Percentiles rank a stretch among this genome's conserved stretches.
Conservation (phyloP, 2,797 vertebrate species). For the Okamejei kenojei region DNA sequence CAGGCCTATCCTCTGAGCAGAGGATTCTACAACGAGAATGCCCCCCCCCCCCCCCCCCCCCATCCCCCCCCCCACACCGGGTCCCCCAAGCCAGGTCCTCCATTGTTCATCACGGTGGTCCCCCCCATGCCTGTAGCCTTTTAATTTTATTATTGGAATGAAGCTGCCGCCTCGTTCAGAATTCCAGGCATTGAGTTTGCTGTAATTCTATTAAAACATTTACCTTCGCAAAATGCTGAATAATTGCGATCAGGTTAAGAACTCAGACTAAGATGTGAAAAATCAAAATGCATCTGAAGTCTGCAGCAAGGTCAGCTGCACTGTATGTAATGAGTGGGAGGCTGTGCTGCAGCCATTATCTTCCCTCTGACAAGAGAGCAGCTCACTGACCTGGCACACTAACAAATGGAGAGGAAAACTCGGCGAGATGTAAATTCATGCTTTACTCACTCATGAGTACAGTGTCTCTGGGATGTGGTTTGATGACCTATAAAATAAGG, state of each 20-base stretch:
- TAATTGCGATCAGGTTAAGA: background rate
- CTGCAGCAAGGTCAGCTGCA: conserved; percentile 80
- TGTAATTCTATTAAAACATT: background rate
- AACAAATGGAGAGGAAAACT: conserved; percentile 95
- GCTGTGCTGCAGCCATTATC: conserved; percentile 72
- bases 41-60: too few species aligned
- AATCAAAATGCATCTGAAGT: conserved; percentile 62
- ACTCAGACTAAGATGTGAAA: conserved; percentile 45
- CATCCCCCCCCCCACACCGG: too few species aligned
- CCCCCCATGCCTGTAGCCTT: background rate
- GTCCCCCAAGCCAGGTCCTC: too few species aligned
- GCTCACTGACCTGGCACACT: conserved; percentile 81
- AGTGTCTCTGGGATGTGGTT: conserved; percentile 68
- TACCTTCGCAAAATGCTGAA: conserved; percentile 15
- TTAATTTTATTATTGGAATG: background rate
- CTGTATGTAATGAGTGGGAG: conserved; percentile 79
- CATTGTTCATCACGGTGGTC: too few species aligned
- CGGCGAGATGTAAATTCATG: conserved; percentile 82
- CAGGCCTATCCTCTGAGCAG: too few species aligned
- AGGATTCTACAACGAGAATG: too few species aligned
- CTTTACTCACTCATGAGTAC: conserved; percentile 71
- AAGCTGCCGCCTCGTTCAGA: background rate
- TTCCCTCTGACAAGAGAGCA: conserved; percentile 67
- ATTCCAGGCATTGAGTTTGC: background rate
- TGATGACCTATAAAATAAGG: conserved; percentile 75